phyloP scores from a whole-genome alignment of 2,113 vertebrate genomes.

The Planiliza haematocheilus region DNA sequence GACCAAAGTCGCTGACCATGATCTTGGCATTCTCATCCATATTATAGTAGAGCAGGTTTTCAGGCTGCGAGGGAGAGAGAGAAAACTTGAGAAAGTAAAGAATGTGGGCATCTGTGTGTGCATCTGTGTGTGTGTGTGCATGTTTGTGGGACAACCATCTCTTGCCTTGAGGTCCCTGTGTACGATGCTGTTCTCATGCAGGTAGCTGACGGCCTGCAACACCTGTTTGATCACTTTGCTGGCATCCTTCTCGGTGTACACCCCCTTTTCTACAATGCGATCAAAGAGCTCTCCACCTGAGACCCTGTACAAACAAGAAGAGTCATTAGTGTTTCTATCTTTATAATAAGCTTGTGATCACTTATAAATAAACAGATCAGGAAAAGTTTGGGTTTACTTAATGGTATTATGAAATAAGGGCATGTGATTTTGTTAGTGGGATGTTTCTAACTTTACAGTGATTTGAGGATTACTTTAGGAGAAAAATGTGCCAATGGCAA shows the following conservation, averaged over 20 bases:
- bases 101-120: neutral
- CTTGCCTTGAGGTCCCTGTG: conserved; percentile 94
- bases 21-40: conserved; percentile 94
- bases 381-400: too few species aligned
- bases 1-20: conserved; percentile 96
- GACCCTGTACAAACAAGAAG: conserved; percentile 80
- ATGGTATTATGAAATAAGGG: too few species aligned
- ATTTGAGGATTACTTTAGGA: too few species aligned
- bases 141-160: neutral
- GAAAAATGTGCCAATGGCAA: too few species aligned
- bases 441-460: too few species aligned
- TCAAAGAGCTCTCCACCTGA: conserved; percentile 97
- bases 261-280: conserved; percentile 90
- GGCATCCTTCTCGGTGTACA: conserved; percentile 94
- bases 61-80: conserved; percentile 82
- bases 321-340: too few species aligned
- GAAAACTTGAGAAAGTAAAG: neutral
- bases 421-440: neutral
- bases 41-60: conserved; percentile 94
- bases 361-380: too few species aligned
- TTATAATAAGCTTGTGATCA: too few species aligned
- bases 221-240: conserved; percentile 93
- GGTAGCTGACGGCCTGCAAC: conserved; percentile 91
- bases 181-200: conserved; percentile 92
- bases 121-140: neutral